Conservation (phyloP, 2,113 vertebrate species). For the Caretta caretta region DNA sequence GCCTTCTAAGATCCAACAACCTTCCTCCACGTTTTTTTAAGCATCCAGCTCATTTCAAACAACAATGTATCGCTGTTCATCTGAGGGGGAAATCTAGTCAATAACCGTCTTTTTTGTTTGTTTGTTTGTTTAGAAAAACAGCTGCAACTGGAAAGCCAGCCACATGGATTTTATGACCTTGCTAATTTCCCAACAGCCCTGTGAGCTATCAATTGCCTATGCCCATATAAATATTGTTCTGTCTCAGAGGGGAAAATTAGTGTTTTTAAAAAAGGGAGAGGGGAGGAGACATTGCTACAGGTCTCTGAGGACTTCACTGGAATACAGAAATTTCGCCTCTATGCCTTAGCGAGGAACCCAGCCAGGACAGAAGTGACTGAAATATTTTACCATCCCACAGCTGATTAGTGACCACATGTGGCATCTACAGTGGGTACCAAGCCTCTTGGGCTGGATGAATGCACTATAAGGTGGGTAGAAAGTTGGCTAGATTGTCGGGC, state of each 20-base stretch:
- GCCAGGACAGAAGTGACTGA: not conserved
- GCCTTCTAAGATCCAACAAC: not conserved
- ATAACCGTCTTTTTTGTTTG: not conserved
- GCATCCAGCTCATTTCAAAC: fast-evolving
- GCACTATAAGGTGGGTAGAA: too few relatives aligned
- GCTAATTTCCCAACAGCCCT: not conserved
- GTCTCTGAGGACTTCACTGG: not conserved
- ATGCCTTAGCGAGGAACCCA: not conserved
- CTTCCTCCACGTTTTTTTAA: not conserved
- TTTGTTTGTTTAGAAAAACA: not conserved
- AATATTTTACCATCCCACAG: conserved; percentile 5
- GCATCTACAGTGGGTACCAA: not conserved
- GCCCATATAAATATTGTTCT: not conserved
- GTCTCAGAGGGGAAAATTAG: conserved; percentile 14
- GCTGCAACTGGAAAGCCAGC: not conserved
- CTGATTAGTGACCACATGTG: not conserved
- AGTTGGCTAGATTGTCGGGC: too few relatives aligned
- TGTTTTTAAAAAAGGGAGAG: not conserved
- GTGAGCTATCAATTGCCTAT: not conserved
- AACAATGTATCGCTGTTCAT: not conserved
- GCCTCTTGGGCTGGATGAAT: not conserved
- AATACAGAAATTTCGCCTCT: not conserved
- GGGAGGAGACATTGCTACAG: not conserved
- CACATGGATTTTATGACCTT: conserved; percentile 24
- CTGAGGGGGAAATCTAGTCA: fast-evolving